These are phyloP conservation scores for Spinibarbus caldwelli DNA, from an alignment of 2,797 vertebrate species.

Conservation along the genomic window DNA sequence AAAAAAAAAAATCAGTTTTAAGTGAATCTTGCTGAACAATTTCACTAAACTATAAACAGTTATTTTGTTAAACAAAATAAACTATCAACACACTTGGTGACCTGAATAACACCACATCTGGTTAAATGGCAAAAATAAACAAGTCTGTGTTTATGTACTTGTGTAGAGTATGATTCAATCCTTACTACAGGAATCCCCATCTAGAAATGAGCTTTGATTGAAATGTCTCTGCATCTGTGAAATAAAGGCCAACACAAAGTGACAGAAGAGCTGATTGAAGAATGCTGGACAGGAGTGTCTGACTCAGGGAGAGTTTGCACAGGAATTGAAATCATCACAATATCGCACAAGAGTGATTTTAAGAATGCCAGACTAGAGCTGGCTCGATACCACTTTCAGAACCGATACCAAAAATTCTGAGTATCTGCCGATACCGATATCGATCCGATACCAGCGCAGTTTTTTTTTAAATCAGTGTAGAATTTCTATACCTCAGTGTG, in stretches of 20 bases:
- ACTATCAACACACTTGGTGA: not conserved
- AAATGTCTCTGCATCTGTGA: not conserved
- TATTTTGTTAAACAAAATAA: not conserved
- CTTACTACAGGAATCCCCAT: not conserved
- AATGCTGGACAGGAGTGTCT: not conserved
- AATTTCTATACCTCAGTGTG: too few relatives aligned
- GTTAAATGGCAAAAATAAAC: not conserved
- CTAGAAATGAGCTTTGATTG: not conserved
- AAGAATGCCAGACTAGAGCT: slow-evolving; percentile 53
- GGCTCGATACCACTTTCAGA: too few relatives aligned
- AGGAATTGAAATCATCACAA: slow-evolving; percentile 48
- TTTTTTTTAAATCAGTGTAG: too few relatives aligned
- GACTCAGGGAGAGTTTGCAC: not conserved
- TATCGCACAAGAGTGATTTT: slow-evolving; percentile 41
- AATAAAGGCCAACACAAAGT: not conserved
- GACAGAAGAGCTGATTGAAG: not conserved
- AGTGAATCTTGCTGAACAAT: not conserved
- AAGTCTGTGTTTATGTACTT: not conserved
- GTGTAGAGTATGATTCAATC: not conserved
- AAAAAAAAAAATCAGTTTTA: too few relatives aligned
- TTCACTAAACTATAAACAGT: not conserved
- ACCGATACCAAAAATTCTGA: too few relatives aligned
- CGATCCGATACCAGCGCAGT: too few relatives aligned
- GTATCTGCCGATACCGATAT: too few relatives aligned
- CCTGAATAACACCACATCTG: not conserved